Evolutionary conservation across 2,797 vertebrate genomes (phyloP).

Genomic region (Microctenopoma steveboyesi): DNA sequence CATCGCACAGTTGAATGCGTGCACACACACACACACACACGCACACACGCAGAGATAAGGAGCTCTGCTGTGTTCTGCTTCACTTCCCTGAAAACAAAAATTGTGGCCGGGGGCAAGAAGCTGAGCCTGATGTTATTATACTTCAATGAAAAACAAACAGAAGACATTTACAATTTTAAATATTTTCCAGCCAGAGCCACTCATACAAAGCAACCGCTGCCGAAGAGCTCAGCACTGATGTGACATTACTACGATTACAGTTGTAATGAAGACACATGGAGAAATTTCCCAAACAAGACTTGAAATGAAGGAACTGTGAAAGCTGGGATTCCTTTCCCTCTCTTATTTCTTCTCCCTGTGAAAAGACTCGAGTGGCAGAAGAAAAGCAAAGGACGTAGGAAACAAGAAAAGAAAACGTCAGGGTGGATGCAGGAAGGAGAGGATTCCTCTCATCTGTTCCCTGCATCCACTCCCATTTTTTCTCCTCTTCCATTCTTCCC

Average conservation of each 20-base stretch:
- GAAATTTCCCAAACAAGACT: not conserved
- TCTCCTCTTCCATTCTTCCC: constrained; percentile 26
- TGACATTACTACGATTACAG: constrained; percentile 1
- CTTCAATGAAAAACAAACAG: constrained; percentile 54
- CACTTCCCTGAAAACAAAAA: constrained; percentile 53
- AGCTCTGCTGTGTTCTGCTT: constrained; percentile 56
- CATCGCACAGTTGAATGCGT: constrained; percentile 25
- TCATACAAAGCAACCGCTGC: not conserved
- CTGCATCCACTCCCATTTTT: not conserved
- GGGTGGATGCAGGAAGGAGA: not conserved
- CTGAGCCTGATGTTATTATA: constrained; percentile 60
- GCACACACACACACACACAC: constrained; percentile 7
- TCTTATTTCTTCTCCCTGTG: no score
- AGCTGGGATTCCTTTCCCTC: not conserved
- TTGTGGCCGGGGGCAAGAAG: constrained; percentile 59
- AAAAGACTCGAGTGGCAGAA: no score
- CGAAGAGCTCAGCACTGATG: not conserved
- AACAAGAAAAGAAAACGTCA: not conserved
- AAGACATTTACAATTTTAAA: constrained; percentile 29
- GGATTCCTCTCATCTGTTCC: no score
- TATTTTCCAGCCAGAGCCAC: constrained; percentile 1
- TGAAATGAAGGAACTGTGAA: not conserved
- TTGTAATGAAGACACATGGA: not conserved
- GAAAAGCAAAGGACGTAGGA: constrained; percentile 2
- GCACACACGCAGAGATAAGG: not conserved